Evolutionary conservation across 2,888 invertebrate species (phyloP).

Genomic region (Amphipyra berbera): DNA sequence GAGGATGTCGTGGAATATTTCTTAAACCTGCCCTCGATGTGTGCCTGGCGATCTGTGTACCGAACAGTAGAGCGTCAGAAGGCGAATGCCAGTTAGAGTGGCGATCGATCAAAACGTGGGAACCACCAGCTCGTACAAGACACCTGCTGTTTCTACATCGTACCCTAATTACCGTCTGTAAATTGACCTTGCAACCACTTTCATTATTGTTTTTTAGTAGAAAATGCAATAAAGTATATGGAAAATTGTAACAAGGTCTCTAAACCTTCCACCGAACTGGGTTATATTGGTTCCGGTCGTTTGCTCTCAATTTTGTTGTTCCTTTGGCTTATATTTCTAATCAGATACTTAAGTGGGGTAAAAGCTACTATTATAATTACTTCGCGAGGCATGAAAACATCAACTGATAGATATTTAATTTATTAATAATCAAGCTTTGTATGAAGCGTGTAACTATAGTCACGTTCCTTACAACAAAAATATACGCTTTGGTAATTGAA

Average conservation of each 20-base stretch:
- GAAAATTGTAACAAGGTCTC: constrained; percentile 54
- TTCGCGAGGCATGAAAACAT: neutral
- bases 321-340: constrained; percentile 18
- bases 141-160: constrained; percentile 59
- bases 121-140: constrained; percentile 64
- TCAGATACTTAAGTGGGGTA: neutral
- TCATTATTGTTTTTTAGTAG: constrained; percentile 36
- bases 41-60: constrained; percentile 83
- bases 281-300: constrained; percentile 52
- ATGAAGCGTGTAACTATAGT: constrained; percentile 6
- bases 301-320: constrained; percentile 16
- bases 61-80: constrained; percentile 64
- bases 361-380: neutral
- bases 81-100: constrained; percentile 60
- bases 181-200: constrained; percentile 48
- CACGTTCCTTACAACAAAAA: constrained; percentile 11
- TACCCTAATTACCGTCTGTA: constrained; percentile 33
- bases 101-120: constrained; percentile 74
- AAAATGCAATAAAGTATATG: constrained; percentile 42
- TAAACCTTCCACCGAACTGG: constrained; percentile 43
- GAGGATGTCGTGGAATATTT: constrained; percentile 88
- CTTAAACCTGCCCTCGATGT: constrained; percentile 87
- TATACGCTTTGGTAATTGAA: constrained; percentile 19
- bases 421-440: constrained; percentile 10
- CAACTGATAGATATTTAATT: neutral